phyloP scores from a whole-genome alignment of 1,140 invertebrate species.

The Plutomurus gul region DNA sequence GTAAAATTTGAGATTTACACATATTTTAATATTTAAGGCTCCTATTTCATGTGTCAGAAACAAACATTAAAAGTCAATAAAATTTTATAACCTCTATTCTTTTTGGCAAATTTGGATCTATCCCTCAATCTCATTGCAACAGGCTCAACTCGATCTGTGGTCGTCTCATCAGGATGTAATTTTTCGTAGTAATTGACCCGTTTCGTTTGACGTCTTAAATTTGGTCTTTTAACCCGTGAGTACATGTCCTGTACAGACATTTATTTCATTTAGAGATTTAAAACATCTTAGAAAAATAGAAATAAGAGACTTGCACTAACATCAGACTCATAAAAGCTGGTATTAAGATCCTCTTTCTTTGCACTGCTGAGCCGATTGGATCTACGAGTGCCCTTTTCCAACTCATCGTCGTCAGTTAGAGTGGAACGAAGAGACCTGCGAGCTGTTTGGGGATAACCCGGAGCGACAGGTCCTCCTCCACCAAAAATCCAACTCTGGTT shows the following conservation, averaged over 20 bases:
- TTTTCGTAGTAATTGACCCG: not conserved
- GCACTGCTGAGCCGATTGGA: not conserved
- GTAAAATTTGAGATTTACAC: too few species aligned
- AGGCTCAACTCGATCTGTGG: not conserved
- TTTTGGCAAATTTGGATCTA: not conserved
- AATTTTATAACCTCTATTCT: not conserved
- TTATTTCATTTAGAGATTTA: not conserved
- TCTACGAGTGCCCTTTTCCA: not conserved
- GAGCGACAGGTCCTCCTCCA: not conserved
- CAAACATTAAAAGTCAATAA: not conserved
- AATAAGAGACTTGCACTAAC: not conserved
- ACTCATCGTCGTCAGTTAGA: not conserved
- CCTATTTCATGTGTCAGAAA: too few species aligned
- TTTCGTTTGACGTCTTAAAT: not conserved
- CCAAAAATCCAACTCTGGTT: slow-evolving; percentile 2
- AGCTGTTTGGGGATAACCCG: not conserved
- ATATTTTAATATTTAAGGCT: too few species aligned
- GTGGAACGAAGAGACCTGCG: too few species aligned
- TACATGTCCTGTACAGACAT: slow-evolving; percentile 35
- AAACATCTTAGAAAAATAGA: not conserved
- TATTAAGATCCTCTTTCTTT: not conserved
- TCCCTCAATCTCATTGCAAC: slow-evolving; percentile 27
- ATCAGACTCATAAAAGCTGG: not conserved
- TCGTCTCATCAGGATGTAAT: too few species aligned
- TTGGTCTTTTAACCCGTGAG: not conserved